A percentile compares a stretch with the other conserved stretches of the same genome.
These are phyloP conservation scores for Halesus radiatus DNA, from an alignment of 1,140 invertebrate genomes.

Conservation along the genomic window DNA sequence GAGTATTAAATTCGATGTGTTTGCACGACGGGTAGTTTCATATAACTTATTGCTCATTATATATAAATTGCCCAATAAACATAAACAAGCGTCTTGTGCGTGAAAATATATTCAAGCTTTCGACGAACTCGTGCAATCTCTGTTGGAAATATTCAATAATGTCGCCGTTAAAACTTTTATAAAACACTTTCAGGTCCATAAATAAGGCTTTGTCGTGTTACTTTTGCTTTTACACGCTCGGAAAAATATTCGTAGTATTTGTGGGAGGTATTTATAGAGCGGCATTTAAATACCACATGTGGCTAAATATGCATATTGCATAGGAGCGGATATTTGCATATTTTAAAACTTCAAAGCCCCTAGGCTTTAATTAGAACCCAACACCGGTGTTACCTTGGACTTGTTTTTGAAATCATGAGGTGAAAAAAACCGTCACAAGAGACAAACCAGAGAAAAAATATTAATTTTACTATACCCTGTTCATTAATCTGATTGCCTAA, in stretches of 20 bases:
- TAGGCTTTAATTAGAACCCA: background rate
- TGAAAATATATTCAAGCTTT: background rate
- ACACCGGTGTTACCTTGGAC: background rate
- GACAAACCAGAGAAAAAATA: too few species aligned
- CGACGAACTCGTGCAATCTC: background rate
- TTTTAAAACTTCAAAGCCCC: constrained; percentile 18
- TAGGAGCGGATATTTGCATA: constrained; percentile 14
- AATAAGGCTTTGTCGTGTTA: constrained; percentile 5
- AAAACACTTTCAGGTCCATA: constrained; percentile 22
- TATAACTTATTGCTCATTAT: too few species aligned
- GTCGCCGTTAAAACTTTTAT: constrained; percentile 6
- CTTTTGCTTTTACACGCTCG: constrained; percentile 16
- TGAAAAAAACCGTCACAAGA: too few species aligned
- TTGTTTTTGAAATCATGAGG: background rate
- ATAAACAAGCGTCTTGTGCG: background rate
- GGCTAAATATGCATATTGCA: constrained; percentile 33
- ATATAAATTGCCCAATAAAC: too few species aligned
- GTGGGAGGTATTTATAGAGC: constrained; percentile 2
- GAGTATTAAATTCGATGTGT: too few species aligned
- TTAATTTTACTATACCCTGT: too few species aligned
- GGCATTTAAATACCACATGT: constrained; percentile 15
- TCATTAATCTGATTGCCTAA: too few species aligned
- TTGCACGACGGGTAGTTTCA: too few species aligned
- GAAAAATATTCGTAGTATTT: constrained; percentile 16
- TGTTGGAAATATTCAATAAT: constrained; percentile 4